Evolutionary conservation across 2,888 invertebrate species (phyloP).

Genomic region (Ormyrus thymus): DNA sequence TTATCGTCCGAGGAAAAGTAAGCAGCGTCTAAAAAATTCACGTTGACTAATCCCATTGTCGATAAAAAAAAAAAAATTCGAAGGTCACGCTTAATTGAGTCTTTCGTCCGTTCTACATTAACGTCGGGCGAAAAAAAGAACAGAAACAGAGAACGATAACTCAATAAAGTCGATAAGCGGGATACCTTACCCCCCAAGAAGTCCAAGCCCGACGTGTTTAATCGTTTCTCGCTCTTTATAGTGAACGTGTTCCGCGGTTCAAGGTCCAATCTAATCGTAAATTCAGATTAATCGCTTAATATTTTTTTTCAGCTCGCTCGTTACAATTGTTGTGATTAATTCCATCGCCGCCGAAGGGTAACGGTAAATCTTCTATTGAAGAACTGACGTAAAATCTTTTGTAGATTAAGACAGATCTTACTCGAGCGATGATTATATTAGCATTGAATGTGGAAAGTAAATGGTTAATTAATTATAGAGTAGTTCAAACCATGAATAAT

Average conservation of each 20-base stretch:
- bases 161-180: conserved; percentile 47
- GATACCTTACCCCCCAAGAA: conserved; percentile 44
- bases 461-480: too few relatives aligned
- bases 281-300: too few relatives aligned
- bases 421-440: too few relatives aligned
- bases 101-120: conserved; percentile 16
- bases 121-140: neutral
- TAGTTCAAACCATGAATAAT: too few relatives aligned
- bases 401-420: too few relatives aligned
- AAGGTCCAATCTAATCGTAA: conserved; percentile 18
- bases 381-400: too few relatives aligned
- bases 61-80: conserved; percentile 15
- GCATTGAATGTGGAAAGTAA: too few relatives aligned
- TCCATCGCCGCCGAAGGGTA: too few relatives aligned
- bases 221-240: neutral
- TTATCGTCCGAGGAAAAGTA: neutral
- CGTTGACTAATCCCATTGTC: neutral
- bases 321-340: too few relatives aligned
- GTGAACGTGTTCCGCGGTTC: conserved; percentile 16
- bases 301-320: too few relatives aligned
- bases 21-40: neutral
- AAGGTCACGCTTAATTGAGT: conserved; percentile 15
- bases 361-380: too few relatives aligned
- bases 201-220: neutral
- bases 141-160: conserved; percentile 41